Evolutionary conservation across 1,140 invertebrate genomes (phyloP), one percentile per base, ranked within the genome.

Genomic region (Whitmania pigra): DNA sequence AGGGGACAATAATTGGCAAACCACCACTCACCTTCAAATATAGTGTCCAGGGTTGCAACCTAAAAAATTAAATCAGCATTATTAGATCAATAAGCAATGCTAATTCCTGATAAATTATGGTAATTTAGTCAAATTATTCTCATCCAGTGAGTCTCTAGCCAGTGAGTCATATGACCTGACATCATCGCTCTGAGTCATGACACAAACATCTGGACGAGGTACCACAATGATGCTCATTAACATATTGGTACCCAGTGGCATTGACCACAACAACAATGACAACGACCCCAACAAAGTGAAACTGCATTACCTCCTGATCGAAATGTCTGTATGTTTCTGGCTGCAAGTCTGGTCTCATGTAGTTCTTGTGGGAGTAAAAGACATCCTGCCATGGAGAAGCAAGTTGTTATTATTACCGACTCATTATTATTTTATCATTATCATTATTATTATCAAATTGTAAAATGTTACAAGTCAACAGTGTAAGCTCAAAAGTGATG

Each of bases 341-440:
- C 83, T 98, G 94, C 7, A 94, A 84, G 76, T 94, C 90, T 2
- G 96, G 95, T 29, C 90, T 84, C 73, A 93, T 89, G 80, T 95
- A 99, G 81, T 97, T 97, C 81, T 97, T 94, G 3, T 94, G 85
- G 0, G 94, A 97, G 80, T 97, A 98, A 83, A 95, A 97, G 53
- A 97, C 85, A 83, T 96, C 92, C 86, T 94, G 85, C 54, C 88
- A 87, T 71, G 79, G 74, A n/a, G 29, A 63, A 25, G 11, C 18
- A 13, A 13, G 22, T 13, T 4, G 57, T 25, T 25, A 63, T 63
- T 63, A 63, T 63, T 15, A 63, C n/a, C n/a, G n/a, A n/a, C n/a
- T 57, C 9, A 57, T n/a, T 57, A n/a, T 15, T 63, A 25, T 15
- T 63, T 11, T 13, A 13, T 1, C 22, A 63, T 25, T 63, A 63